Conservation (phyloP, 2,113 vertebrate species). For the Nesoenas mayeri region DNA sequence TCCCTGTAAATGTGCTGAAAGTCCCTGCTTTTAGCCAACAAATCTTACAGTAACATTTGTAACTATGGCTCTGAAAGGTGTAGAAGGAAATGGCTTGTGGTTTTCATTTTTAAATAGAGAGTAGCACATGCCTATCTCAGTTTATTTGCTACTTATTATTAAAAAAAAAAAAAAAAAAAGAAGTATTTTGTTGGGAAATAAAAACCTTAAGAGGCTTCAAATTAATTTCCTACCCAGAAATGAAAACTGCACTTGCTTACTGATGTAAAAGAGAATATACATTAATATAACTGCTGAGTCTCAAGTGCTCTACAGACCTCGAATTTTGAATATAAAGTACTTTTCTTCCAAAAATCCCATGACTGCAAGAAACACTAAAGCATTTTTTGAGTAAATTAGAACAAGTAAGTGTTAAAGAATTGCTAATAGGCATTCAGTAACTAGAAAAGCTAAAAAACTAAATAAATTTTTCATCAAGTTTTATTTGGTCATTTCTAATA, state of each 20-base stretch:
- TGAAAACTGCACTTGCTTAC: not conserved
- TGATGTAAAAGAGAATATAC: not conserved
- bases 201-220: not conserved
- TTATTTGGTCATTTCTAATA: not conserved
- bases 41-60: not conserved
- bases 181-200: not conserved
- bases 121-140: not conserved
- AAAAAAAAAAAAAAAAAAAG: not conserved
- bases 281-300: not conserved
- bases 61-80: not conserved
- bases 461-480: not conserved
- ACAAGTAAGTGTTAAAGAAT: not conserved
- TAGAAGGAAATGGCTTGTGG: not conserved
- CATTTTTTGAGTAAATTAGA: not conserved
- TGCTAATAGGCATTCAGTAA: not conserved
- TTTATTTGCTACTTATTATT: not conserved
- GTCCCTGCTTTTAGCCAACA: not conserved
- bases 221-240: accelerated
- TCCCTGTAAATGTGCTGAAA: not conserved
- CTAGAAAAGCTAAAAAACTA: not conserved
- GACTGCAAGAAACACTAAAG: not conserved
- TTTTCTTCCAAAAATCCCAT: not conserved
- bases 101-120: not conserved
- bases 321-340: not conserved
- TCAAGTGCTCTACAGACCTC: not conserved